Evolutionary conservation across 2,113 vertebrate genomes (phyloP).

Genomic region (Cynoglossus semilaevis): DNA sequence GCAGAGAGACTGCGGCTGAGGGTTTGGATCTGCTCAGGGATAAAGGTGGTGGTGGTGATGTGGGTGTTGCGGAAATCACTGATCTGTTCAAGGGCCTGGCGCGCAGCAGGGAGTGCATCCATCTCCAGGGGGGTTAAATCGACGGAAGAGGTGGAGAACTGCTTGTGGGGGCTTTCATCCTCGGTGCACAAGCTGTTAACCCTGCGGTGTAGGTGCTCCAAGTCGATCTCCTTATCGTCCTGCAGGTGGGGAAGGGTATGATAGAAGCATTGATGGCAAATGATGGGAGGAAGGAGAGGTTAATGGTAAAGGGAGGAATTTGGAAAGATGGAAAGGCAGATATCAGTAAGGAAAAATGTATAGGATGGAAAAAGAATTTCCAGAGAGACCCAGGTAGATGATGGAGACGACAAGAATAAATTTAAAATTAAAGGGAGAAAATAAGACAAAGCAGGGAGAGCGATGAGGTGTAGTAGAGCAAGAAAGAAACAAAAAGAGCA

Average conservation of each 20-base stretch:
- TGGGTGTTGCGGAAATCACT: conserved; percentile 99
- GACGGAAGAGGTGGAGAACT: conserved; percentile 99
- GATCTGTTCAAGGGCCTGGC: conserved; percentile 98
- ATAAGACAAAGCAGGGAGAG: neutral
- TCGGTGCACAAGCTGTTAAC: conserved; percentile 99
- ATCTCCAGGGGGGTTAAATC: conserved; percentile 98
- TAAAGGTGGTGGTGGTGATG: conserved; percentile 99
- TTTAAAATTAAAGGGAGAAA: conserved; percentile 1
- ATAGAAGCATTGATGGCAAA: conserved; percentile 41
- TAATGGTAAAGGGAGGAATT: conserved; percentile 19
- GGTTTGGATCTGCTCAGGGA: conserved; percentile 99
- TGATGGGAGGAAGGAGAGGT: conserved; percentile 35
- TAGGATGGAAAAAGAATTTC: conserved; percentile 11
- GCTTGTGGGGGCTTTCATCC: conserved; percentile 99
- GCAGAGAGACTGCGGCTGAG: conserved; percentile 97
- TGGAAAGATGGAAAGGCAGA: conserved; percentile 9
- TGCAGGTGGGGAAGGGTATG: conserved; percentile 67
- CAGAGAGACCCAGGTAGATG: neutral
- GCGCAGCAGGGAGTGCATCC: conserved; percentile 94
- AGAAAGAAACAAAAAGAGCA: conserved; percentile 24
- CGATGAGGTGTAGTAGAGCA: neutral
- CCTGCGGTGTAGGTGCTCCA: conserved; percentile 97
- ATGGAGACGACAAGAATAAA: neutral
- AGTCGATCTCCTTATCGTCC: conserved; percentile 99
- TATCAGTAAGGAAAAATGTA: neutral